phyloP scores from a whole-genome alignment of 2,888 invertebrate species.

The Drosophila pseudotakahashii region DNA sequence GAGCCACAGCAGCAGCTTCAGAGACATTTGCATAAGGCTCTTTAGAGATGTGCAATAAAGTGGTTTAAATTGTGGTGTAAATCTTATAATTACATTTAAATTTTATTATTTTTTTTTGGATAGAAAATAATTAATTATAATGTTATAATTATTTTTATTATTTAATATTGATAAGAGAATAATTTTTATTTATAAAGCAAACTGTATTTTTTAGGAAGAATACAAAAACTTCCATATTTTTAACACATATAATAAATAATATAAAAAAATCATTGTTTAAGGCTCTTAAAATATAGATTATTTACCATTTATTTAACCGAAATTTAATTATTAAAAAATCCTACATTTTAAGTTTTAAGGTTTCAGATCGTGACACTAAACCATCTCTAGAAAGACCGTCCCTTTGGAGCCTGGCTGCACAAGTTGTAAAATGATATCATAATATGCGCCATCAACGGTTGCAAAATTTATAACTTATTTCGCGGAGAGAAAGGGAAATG shows the following conservation, averaged over 20 bases:
- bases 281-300: no score
- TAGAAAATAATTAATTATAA: no score
- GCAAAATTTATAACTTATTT: slow-evolving; percentile 84
- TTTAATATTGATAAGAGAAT: no score
- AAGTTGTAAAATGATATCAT: slow-evolving; percentile 84
- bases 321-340: no score
- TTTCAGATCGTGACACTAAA: slow-evolving; percentile 37
- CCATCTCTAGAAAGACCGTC: slow-evolving; percentile 44
- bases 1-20: slow-evolving; percentile 43
- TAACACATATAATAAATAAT: no score
- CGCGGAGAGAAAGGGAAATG: slow-evolving; percentile 24
- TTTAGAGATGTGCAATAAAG: slow-evolving; percentile 43
- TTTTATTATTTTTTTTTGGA: neutral
- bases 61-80: no score
- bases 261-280: no score
- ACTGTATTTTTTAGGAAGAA: no score
- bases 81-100: neutral
- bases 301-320: no score
- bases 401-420: slow-evolving; percentile 63
- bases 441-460: slow-evolving; percentile 83
- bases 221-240: no score
- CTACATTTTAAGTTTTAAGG: neutral
- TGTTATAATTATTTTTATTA: no score
- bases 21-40: slow-evolving; percentile 68
- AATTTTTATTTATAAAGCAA: no score